Conservation (phyloP, 92 coral and sea anemone species). For the Palythoa caribaeorum region DNA sequence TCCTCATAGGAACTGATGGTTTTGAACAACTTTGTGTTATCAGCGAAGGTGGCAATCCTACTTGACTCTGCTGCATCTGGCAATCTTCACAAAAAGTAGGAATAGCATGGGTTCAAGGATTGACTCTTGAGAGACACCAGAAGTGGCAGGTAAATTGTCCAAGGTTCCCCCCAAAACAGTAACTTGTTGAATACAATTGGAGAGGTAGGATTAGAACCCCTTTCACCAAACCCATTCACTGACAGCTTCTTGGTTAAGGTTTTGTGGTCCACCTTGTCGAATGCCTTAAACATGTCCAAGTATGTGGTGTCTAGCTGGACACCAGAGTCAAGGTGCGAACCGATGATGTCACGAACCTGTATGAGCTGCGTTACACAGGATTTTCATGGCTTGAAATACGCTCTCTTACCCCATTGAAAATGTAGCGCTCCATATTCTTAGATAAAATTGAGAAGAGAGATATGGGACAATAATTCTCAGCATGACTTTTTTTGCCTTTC, state of each 20-base stretch:
- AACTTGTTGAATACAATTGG: not conserved
- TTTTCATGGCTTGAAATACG: no score
- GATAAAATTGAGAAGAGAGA: no score
- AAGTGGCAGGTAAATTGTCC: not conserved
- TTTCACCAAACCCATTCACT: not conserved
- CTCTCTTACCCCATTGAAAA: no score
- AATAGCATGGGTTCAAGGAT: constrained; percentile 3
- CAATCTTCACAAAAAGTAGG: constrained; percentile 2
- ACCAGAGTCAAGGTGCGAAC: no score
- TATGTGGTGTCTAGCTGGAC: not conserved
- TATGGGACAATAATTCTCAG: no score
- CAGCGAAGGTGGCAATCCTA: constrained; percentile 3
- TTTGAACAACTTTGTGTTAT: not conserved
- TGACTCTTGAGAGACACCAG: constrained; percentile 12
- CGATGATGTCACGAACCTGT: no score
- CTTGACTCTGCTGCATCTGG: not conserved
- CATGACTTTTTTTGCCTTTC: no score
- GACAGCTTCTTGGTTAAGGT: constrained; percentile 1
- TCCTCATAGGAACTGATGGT: not conserved
- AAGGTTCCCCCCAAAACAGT: not conserved
- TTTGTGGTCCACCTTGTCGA: not conserved
- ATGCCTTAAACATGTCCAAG: constrained; percentile 7
- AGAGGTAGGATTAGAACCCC: not conserved
- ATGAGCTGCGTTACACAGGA: not conserved
- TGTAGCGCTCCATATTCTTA: no score